These are phyloP conservation scores for Lucilia sericata DNA, from an alignment of 1,140 invertebrate genomes.

Conservation along the genomic window DNA sequence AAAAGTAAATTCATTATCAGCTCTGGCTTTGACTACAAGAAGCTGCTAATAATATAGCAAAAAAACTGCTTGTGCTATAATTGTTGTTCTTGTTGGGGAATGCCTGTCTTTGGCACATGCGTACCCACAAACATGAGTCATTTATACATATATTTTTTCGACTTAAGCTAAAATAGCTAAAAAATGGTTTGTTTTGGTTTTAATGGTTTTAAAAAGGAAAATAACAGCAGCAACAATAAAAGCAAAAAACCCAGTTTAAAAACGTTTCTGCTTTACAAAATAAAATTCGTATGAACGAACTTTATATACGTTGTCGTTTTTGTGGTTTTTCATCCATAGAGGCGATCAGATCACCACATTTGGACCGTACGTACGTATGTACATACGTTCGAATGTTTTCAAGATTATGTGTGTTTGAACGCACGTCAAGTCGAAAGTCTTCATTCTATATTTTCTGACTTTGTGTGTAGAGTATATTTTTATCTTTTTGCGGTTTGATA, in stretches of 20 bases:
- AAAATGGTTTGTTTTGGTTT: conserved; percentile 17
- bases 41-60: not conserved
- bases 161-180: not conserved
- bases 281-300: not conserved
- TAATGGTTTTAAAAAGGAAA: not conserved
- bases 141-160: not conserved
- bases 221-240: no score
- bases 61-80: not conserved
- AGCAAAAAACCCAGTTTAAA: not conserved
- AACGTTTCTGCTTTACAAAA: not conserved
- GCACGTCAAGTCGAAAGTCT: not conserved
- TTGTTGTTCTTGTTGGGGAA: conserved; percentile 29
- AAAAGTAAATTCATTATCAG: not conserved
- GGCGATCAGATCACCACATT: no score
- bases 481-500: conserved; percentile 1
- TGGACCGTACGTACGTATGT: not conserved
- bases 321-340: not conserved
- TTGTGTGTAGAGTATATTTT: not conserved
- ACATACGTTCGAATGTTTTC: no score
- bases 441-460: not conserved
- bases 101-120: conserved; percentile 39
- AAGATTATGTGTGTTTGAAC: no score
- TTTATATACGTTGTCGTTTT: not conserved
- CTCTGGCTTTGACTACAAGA: not conserved
- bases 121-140: conserved; percentile 35